These are phyloP conservation scores for Heptascelio sp. DNA, from an alignment of 2,888 invertebrate genomes.

Conservation along the genomic window DNA sequence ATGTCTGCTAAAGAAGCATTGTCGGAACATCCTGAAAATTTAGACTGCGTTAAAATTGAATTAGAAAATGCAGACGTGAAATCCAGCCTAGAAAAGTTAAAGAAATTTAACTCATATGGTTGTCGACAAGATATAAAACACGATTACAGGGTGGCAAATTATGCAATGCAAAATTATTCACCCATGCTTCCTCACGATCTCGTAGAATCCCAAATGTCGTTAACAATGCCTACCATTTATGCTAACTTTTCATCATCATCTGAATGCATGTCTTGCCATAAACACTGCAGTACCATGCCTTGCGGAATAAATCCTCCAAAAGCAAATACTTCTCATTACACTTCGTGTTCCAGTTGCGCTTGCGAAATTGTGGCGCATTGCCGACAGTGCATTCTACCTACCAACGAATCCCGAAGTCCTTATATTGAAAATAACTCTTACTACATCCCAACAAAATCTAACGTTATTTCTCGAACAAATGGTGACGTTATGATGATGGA, in stretches of 20 bases:
- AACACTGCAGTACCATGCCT: slow-evolving; percentile 77
- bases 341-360: slow-evolving; percentile 73
- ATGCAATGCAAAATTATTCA: slow-evolving; percentile 31
- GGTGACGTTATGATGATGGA: slow-evolving; percentile 73
- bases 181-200: slow-evolving; percentile 52
- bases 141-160: slow-evolving; percentile 38
- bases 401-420: slow-evolving; percentile 68
- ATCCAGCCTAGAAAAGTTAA: slow-evolving; percentile 23
- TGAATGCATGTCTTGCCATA: slow-evolving; percentile 79
- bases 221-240: slow-evolving; percentile 72
- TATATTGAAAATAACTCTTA: slow-evolving; percentile 78
- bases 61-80: slow-evolving; percentile 58
- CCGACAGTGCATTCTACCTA: slow-evolving; percentile 78
- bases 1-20: slow-evolving; percentile 60
- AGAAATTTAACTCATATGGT: slow-evolving; percentile 23
- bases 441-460: slow-evolving; percentile 76
- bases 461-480: slow-evolving; percentile 76
- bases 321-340: slow-evolving; percentile 29
- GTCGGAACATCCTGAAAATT: slow-evolving; percentile 27
- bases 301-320: slow-evolving; percentile 75
- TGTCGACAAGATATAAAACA: slow-evolving; percentile 60
- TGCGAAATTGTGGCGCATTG: slow-evolving; percentile 79
- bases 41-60: slow-evolving; percentile 58
- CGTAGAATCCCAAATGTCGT: slow-evolving; percentile 14
- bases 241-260: slow-evolving; percentile 74